Conservation (phyloP, 2,113 vertebrate species). For the Cichladusa arquata region DNA sequence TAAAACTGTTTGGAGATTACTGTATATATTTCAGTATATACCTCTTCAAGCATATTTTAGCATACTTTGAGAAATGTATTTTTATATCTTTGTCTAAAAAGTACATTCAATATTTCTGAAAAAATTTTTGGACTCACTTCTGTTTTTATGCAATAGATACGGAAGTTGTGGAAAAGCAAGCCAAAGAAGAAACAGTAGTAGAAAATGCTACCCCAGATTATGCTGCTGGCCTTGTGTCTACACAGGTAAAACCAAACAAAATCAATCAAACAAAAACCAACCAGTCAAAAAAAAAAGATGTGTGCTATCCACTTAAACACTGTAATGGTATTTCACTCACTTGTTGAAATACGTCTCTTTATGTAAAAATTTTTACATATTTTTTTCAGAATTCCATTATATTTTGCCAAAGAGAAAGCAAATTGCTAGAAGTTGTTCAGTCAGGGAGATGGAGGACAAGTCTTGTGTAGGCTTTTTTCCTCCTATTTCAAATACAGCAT, state of each 20-base stretch:
- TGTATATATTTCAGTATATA: neutral
- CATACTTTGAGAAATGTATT: neutral
- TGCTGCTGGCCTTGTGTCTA: conserved; percentile 93
- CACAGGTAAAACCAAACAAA: conserved; percentile 79
- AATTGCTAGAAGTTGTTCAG: neutral
- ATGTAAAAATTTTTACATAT: neutral
- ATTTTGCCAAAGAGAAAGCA: neutral
- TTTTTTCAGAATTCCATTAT: neutral
- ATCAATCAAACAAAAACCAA: neutral
- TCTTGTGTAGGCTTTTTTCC: neutral
- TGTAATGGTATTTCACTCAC: neutral
- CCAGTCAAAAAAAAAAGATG: neutral
- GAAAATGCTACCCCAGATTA: conserved; percentile 97
- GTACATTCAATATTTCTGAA: neutral
- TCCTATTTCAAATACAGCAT: neutral
- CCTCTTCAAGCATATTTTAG: neutral
- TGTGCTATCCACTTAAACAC: neutral
- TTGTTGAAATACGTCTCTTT: neutral
- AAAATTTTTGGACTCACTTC: neutral
- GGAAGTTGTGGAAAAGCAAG: conserved; percentile 88
- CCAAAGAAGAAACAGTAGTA: conserved; percentile 92
- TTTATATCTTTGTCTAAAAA: neutral
- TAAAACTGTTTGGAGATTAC: neutral
- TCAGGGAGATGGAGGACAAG: neutral
- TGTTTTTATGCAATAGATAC: conserved; percentile 74